phyloP scores from a whole-genome alignment of 1,140 invertebrate species.

The Harpegnathos saltator region DNA sequence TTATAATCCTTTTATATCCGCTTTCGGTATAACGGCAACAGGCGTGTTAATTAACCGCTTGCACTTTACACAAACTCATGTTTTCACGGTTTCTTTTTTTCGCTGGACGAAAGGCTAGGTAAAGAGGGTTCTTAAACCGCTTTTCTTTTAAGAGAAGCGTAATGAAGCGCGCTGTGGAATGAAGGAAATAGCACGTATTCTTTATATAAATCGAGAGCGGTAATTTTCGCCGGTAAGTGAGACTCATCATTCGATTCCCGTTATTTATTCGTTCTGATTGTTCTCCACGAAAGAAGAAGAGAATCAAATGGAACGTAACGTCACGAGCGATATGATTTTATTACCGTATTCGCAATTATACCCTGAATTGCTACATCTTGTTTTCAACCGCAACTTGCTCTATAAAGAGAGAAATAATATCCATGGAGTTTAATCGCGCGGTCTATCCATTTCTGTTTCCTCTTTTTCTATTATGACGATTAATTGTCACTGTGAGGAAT shows the following conservation, averaged over 20 bases:
- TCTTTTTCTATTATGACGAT: neutral
- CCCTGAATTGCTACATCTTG: too few species aligned
- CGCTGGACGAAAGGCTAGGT: slow-evolving; percentile 40
- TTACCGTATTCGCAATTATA: too few species aligned
- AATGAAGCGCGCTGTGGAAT: slow-evolving; percentile 55
- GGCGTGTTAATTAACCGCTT: slow-evolving; percentile 73
- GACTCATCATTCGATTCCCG: slow-evolving; percentile 43
- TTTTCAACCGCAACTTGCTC: too few species aligned
- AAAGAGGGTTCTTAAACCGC: slow-evolving; percentile 66
- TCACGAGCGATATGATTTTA: neutral
- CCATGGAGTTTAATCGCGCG: too few species aligned
- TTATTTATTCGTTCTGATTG: slow-evolving; percentile 13
- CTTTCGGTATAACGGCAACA: slow-evolving; percentile 60
- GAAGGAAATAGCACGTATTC: slow-evolving; percentile 48
- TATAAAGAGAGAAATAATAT: too few species aligned
- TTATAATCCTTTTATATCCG: slow-evolving; percentile 68
- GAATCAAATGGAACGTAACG: neutral
- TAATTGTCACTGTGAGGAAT: neutral
- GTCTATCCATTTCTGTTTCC: too few species aligned
- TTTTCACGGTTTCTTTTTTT: slow-evolving; percentile 36
- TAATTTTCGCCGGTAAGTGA: slow-evolving; percentile 55
- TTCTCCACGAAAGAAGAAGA: slow-evolving; percentile 16
- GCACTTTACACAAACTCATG: slow-evolving; percentile 65
- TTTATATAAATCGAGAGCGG: slow-evolving; percentile 62
- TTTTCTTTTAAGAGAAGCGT: slow-evolving; percentile 50